Evolutionary conservation across 2,113 vertebrate genomes (phyloP).

Genomic region (Sebastes schlegelii): DNA sequence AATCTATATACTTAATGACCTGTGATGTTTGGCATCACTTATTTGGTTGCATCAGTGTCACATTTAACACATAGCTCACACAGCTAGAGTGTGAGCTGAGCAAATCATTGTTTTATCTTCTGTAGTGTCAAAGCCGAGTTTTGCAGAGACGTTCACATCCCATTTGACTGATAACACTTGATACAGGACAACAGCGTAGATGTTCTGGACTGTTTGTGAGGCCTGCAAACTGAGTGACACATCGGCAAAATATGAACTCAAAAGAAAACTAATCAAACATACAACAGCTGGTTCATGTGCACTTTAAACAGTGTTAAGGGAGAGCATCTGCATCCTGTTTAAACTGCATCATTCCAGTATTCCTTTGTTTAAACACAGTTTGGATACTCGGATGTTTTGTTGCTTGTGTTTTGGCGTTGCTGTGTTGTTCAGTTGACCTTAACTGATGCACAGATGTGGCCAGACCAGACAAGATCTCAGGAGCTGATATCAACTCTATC

Average conservation of each 20-base stretch:
- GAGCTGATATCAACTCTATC: constrained; percentile 96
- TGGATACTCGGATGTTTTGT: background rate
- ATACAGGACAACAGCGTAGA: background rate
- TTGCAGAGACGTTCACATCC: background rate
- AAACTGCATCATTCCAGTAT: background rate
- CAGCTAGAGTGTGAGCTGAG: no score
- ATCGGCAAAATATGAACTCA: background rate
- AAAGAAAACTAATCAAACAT: background rate
- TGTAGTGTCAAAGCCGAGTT: no score
- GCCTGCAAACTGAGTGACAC: background rate
- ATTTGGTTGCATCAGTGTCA: background rate
- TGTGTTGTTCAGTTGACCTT: constrained; percentile 73
- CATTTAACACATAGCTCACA: background rate
- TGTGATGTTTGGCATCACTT: background rate
- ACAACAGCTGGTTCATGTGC: background rate
- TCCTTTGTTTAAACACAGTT: background rate
- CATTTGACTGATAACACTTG: background rate
- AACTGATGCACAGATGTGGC: constrained; percentile 88
- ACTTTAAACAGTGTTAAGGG: background rate
- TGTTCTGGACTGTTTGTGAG: background rate
- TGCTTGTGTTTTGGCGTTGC: background rate
- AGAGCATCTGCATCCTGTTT: background rate
- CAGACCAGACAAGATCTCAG: constrained; percentile 94
- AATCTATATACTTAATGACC: background rate
- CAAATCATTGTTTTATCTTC: no score